Conservation (phyloP, 2,113 vertebrate species). For the Crypturellus undulatus region DNA sequence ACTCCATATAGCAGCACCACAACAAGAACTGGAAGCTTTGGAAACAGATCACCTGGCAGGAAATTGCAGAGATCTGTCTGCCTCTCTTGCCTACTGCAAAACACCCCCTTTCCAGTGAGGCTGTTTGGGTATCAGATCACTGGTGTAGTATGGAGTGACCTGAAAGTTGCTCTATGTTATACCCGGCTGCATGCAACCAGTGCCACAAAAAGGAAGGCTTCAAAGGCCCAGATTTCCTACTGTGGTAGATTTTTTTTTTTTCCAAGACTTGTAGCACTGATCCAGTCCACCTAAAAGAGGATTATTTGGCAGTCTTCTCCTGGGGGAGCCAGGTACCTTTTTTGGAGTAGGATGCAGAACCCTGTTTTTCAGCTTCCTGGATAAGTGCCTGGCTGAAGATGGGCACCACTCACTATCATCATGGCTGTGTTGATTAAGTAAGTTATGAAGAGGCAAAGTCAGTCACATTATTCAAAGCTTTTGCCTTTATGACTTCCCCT, state of each 20-base stretch:
- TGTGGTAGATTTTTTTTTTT: background rate
- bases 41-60: background rate
- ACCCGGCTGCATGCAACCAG: background rate
- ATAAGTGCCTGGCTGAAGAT: background rate
- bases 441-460: background rate
- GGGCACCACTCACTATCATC: background rate
- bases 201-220: background rate
- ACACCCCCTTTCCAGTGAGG: fast-evolving
- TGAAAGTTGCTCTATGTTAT: background rate
- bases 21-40: background rate
- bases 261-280: background rate
- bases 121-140: background rate
- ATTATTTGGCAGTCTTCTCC: background rate
- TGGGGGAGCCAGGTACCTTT: background rate
- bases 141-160: background rate
- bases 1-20: fast-evolving
- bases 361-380: background rate
- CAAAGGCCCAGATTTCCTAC: background rate
- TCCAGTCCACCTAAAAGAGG: background rate
- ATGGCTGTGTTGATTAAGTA: background rate
- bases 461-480: background rate
- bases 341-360: no score
- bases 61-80: background rate
- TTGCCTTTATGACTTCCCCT: background rate
- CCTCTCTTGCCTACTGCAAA: background rate